Percentiles rank a stretch among this genome's conserved stretches.
Conservation (phyloP, 2,797 vertebrate genomes). For the Benthosema pterotum region DNA sequence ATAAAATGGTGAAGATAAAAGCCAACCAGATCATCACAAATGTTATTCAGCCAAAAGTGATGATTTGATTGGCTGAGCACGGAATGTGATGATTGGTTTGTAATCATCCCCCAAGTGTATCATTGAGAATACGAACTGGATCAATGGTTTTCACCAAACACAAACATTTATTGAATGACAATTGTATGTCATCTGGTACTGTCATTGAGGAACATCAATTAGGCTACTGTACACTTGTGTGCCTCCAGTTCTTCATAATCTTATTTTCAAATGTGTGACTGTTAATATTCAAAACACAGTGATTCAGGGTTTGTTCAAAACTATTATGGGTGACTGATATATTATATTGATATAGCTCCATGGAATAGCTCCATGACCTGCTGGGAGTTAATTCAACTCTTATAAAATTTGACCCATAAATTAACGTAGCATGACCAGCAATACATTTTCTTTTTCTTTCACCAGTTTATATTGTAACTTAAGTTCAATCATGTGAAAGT, state of each 20-base stretch:
- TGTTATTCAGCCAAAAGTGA: too few species aligned
- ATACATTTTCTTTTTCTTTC: slow-evolving; percentile 29
- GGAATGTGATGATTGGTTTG: too few species aligned
- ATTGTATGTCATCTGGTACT: slow-evolving; percentile 22
- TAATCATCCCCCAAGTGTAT: too few species aligned
- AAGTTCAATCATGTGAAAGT: slow-evolving; percentile 5
- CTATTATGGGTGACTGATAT: too few species aligned
- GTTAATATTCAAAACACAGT: neutral
- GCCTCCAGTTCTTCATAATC: neutral
- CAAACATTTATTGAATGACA: slow-evolving; percentile 16
- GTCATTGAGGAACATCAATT: neutral
- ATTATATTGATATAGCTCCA: too few species aligned
- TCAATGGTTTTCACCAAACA: neutral
- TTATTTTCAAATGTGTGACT: neutral
- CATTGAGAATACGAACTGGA: neutral
- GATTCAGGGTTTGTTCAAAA: too few species aligned
- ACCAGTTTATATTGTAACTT: slow-evolving; percentile 20
- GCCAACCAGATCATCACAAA: too few species aligned
- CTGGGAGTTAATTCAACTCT: too few species aligned
- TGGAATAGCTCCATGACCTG: too few species aligned
- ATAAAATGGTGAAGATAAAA: too few species aligned
- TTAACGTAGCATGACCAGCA: neutral
- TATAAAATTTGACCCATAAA: neutral
- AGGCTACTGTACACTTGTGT: neutral
- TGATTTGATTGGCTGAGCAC: too few species aligned